Evolutionary conservation across 2,113 vertebrate genomes (phyloP).

Genomic region (Prionailurus viverrinus): DNA sequence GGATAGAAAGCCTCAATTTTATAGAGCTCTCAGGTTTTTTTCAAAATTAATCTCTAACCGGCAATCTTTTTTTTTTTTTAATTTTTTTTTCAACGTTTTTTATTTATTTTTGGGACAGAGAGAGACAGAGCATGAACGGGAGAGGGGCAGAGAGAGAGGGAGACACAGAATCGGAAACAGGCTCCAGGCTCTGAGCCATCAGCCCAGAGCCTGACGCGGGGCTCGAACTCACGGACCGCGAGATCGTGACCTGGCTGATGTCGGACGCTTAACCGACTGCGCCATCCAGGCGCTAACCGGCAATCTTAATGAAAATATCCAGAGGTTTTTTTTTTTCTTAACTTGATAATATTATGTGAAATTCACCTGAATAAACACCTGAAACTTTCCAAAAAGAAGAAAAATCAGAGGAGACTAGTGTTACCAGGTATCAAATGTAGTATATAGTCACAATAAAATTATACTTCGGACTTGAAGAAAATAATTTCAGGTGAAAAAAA

Average conservation of each 20-base stretch:
- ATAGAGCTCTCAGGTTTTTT: neutral
- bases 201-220: no score
- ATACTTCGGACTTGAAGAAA: neutral
- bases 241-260: no score
- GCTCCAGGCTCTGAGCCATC: no score
- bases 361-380: neutral
- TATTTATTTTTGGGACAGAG: no score
- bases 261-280: no score
- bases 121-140: no score
- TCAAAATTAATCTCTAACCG: neutral
- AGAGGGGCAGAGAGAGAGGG: no score
- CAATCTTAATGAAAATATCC: neutral
- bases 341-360: neutral
- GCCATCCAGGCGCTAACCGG: neutral
- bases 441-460: neutral
- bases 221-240: no score
- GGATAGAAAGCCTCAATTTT: neutral
- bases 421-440: slow-evolving; percentile 13
- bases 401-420: neutral
- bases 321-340: neutral
- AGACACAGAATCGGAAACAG: no score
- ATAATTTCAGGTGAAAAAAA: neutral
- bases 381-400: neutral
- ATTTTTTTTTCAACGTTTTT: no score
- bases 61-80: neutral